Base-by-base conservation (phyloP, 92 coral and sea anemone genomes). In the Scolanthus callimorphus region DNA sequence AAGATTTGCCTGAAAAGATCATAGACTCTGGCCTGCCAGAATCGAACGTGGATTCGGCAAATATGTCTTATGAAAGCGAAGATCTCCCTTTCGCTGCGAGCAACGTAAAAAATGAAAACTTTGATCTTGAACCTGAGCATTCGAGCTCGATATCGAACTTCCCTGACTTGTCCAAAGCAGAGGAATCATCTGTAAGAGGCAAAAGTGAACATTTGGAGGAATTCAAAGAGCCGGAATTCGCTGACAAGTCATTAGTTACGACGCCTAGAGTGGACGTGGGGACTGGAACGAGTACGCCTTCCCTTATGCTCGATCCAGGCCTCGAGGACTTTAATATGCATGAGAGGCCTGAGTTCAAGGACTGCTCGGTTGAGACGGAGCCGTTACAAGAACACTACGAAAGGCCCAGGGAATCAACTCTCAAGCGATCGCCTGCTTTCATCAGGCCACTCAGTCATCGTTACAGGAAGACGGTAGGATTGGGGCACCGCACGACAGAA, bases 381-480 rank as follows among this genome's bases (percentile, higher is more conserved):
- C 52, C 12, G 17, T 9, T 46, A 9, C 41, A 34, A 6, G 41
- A 34, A 15, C 41, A 15, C 8, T 34, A 6, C 15, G 41, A 34
- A 34, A 34, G 41, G 15, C 6, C 15, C 8, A 34, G 15, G 15
- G 41, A 34, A 34, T 6, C 15, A 6, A 15, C 8, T 6, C 41
- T 34, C 41, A 34, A 34, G 41, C 6, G 41, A 34, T 34, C 8
- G 8, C 41, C 41, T 15, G 41, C 41, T 6, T 34, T 34, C 15
- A 15, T 34, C 15, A 6, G 41, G 8, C 52, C 12, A 46, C 19
- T 46, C 52, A 46, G 23, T 20, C 11, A 68, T 54, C 75, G 75
- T 43, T 68, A 68, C 46, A 56, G 28, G 4, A 68, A 56, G 46
- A 68, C 75, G 75, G 75, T 68, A 68, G 75, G n/a, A n/a, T n/a